Evolutionary conservation across 2,888 invertebrate genomes (phyloP), one percentile per base, ranked within the genome.

Genomic region (Tupiocoris notatus): DNA sequence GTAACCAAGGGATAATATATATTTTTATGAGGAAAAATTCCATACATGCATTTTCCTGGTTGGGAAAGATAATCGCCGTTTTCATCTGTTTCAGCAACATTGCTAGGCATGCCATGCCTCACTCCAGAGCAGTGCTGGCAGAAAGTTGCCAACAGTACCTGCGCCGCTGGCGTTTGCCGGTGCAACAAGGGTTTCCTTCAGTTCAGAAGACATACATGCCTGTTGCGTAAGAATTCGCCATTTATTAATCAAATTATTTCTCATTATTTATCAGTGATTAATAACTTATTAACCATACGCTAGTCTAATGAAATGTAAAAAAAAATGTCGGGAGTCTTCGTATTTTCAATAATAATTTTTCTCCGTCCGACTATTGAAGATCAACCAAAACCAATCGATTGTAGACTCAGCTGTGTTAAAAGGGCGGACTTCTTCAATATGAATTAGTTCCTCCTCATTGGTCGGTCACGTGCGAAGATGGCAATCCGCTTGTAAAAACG

Each of bases 61-160:
- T n/a, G n/a, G n/a, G n/a, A n/a, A n/a, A n/a, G 17, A 23, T 24
- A n/a, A 24, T 9, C 16, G 18, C 20, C 7, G 16, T 1, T 65
- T 16, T 57, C 0, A 17, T 25, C 77, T 64, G 80, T 89, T 89
- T 68, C 88, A 94, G 94, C 94, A 2, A 91, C 91, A 66, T 87
- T 95, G 54, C 86, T 94, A 82, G 94, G 94, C 67, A 92, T 93
- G 81, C 92, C 92, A 82, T 95, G 95, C 83, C 82, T 89, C 79
- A 90, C 94, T 67, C 89, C 91, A 77, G 92, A 93, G 82, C 95
- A 95, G 83, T 95, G 95, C 83, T 91, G 92, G 22, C 86, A 94
- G 85, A 94, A 94, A 84, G 95, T 95, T 74, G 92, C 93, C 18
- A 92, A 94, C 86, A 94, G 94, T 84, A 91, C 90, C 80, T 95